phyloP scores from a whole-genome alignment of 2,113 vertebrate genomes.

The Poeciliopsis occidentalis region DNA sequence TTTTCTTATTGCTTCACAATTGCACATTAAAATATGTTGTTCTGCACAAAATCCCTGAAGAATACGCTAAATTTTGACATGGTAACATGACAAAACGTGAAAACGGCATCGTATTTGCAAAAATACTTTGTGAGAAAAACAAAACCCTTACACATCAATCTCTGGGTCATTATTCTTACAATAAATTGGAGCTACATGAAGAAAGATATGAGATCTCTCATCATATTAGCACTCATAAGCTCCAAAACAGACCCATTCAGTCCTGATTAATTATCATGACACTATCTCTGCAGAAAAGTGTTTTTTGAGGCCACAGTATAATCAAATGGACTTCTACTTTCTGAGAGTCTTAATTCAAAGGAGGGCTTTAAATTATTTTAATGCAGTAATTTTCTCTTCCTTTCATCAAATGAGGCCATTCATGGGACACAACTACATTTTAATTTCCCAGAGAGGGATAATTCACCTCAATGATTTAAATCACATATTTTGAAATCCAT shows the following conservation, averaged over 20 bases:
- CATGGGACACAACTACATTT: conserved; percentile 59
- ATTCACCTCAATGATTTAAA: conserved; percentile 66
- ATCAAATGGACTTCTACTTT: conserved; percentile 56
- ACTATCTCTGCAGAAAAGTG: conserved; percentile 15
- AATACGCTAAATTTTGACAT: background rate
- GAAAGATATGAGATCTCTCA: conserved; percentile 39
- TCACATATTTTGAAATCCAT: conserved; percentile 43
- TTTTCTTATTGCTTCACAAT: background rate
- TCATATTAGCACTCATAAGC: conserved; percentile 28
- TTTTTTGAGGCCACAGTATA: conserved; percentile 42
- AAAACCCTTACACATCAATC: background rate
- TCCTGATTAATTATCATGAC: conserved; percentile 67
- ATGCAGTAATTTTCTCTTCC: conserved; percentile 57
- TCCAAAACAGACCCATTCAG: conserved; percentile 56
- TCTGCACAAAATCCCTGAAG: background rate
- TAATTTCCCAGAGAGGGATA: conserved; percentile 61
- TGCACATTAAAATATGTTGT: background rate
- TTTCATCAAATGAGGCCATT: conserved; percentile 51
- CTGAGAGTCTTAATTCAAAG: conserved; percentile 47
- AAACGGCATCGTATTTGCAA: background rate
- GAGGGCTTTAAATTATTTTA: conserved; percentile 68
- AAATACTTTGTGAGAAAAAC: background rate
- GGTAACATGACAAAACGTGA: background rate
- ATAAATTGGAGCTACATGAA: conserved; percentile 14
- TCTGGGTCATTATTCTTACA: background rate